These are phyloP conservation scores for Stenotaenia linearis DNA, from an alignment of 2,888 invertebrate species.

Conservation along the genomic window DNA sequence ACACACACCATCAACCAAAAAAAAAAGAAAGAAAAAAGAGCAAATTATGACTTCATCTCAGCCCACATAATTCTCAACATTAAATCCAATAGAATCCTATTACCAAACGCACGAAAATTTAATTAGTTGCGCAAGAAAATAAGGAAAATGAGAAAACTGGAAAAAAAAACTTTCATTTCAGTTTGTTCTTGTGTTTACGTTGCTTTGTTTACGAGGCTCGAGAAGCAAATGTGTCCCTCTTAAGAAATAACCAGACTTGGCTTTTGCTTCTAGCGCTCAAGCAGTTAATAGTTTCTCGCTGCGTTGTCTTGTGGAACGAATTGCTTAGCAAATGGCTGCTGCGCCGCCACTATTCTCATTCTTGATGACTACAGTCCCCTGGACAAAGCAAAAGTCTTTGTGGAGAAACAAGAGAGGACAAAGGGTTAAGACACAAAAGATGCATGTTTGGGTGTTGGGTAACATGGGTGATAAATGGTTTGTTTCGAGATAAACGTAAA, in stretches of 20 bases:
- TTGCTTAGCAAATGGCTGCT: conserved; percentile 15
- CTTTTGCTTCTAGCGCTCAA: conserved; percentile 19
- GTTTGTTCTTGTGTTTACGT: background rate
- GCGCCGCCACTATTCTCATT: conserved; percentile 4
- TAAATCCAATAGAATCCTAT: background rate
- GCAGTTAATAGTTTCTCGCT: conserved; percentile 15
- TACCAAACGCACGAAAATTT: background rate
- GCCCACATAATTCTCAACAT: background rate
- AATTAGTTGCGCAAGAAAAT: background rate
- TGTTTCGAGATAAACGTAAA: background rate
- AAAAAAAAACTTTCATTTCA: background rate
- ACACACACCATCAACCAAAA: background rate
- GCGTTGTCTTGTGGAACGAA: conserved; percentile 19
- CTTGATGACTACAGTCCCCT: background rate
- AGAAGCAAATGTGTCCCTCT: conserved; percentile 15
- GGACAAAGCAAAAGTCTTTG: background rate
- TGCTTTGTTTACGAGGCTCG: background rate
- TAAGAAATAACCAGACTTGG: conserved; percentile 11
- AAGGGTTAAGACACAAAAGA: conserved; percentile 5
- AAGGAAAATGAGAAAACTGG: background rate
- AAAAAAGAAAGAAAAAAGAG: background rate
- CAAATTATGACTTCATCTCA: too few species aligned
- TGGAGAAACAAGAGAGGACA: background rate
- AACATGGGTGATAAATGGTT: background rate
- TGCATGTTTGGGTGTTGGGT: background rate